Base-by-base conservation (phyloP, 2,113 vertebrate genomes). In the Cariama cristata region DNA sequence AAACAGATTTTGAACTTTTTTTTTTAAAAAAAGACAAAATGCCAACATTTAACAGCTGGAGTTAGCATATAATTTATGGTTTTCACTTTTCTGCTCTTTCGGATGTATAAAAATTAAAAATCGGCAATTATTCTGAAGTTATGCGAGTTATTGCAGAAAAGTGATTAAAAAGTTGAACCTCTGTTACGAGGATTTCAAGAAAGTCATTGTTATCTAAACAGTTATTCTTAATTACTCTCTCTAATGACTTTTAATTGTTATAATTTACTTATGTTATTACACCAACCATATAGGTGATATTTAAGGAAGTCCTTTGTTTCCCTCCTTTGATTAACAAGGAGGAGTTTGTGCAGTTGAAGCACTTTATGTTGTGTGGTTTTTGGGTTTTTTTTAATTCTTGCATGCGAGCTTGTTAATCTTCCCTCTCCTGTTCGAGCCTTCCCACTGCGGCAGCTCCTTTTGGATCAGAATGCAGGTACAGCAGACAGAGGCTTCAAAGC, bases 1-100 rank as follows among this genome's bases (percentile, higher is more conserved):
- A 99, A 99, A 99, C 99, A 99, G 99, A 99, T 99, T 99, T 98
- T 98, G 97, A 98, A 98, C 98, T 98, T 98, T 98, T 97, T 97
- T 97, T 96, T 94, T 95, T 33, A 8, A 38, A 38, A 38, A 38
- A 92, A 97, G 96, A 98, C 98, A 97, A 98, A 98, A 98, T 98
- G 98, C 98, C 98, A 98, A 97, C 98, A 98, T 98, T 97, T 93
- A 97, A 97, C 98, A 98, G 97, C 97, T 98, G 98, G 98, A 98
- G 98, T 97, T 98, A 97, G 97, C 97, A 40, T 98, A 66, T 98
- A 98, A 98, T 98, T 98, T 98, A 98, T 97, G 97, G 93, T 81
- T 96, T 98, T 98, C 73, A 89, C 94, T 98, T 98, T 97, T 91
- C 96, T 92, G 97, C 94, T 96, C 82, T 96, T 97, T 96, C 24